phyloP scores from a whole-genome alignment of 2,888 invertebrate species.

The Ectemnius lituratus region DNA sequence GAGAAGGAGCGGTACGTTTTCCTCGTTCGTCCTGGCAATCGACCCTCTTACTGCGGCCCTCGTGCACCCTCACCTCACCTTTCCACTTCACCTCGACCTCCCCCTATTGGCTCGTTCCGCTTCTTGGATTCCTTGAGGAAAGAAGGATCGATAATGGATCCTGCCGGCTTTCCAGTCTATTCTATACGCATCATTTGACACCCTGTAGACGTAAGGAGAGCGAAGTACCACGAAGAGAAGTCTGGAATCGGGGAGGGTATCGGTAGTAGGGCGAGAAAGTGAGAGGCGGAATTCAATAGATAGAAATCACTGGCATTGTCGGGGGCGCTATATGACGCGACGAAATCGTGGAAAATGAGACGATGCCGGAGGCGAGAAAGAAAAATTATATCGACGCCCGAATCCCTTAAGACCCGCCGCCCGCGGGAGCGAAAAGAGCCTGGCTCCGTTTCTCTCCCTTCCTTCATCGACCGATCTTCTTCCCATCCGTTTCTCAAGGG shows the following conservation, averaged over 20 bases:
- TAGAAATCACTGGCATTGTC: slow-evolving; percentile 74
- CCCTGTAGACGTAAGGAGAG: slow-evolving; percentile 68
- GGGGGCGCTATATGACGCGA: slow-evolving; percentile 58
- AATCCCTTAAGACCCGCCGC: slow-evolving; percentile 67
- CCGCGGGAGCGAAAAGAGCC: slow-evolving; percentile 18
- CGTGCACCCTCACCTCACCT: slow-evolving; percentile 30
- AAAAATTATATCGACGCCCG: slow-evolving; percentile 69
- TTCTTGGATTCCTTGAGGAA: slow-evolving; percentile 58
- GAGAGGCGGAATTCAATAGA: slow-evolving; percentile 71
- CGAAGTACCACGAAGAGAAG: slow-evolving; percentile 38
- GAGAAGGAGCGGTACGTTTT: slow-evolving; percentile 20
- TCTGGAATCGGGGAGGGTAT: slow-evolving; percentile 15
- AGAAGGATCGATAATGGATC: slow-evolving; percentile 72
- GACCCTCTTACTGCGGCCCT: slow-evolving; percentile 19
- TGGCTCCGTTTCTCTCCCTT: slow-evolving; percentile 16
- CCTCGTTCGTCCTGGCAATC: slow-evolving; percentile 2
- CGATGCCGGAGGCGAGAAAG: slow-evolving; percentile 49
- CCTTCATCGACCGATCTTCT: slow-evolving; percentile 10
- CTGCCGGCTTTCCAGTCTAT: slow-evolving; percentile 70
- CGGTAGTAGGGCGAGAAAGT: slow-evolving; percentile 41
- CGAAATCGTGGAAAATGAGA: slow-evolving; percentile 69
- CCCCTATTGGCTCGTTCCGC: slow-evolving; percentile 19
- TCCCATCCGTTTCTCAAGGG: slow-evolving; percentile 15
- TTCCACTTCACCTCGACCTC: slow-evolving; percentile 26
- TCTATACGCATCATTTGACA: slow-evolving; percentile 76